Evolutionary conservation across 2,113 vertebrate genomes (phyloP), one percentile per base, ranked within the genome.

Genomic region (Chaenogobius annularis): DNA sequence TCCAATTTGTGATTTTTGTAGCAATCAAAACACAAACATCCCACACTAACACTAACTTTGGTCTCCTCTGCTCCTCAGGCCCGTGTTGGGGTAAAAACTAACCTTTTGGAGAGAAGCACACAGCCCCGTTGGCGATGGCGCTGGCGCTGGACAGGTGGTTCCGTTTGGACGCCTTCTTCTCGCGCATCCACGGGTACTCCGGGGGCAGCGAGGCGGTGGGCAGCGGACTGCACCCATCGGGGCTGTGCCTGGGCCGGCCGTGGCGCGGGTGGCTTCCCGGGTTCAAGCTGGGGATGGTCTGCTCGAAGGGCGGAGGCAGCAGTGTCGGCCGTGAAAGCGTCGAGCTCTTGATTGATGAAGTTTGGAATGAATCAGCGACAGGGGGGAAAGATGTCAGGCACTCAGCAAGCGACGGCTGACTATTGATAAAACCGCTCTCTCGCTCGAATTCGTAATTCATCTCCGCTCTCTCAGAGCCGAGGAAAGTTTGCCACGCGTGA

Each of bases 381-480:
- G 97, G 97, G 96, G 97, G 96, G 95, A 99, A 98, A 96, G 97
- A 99, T 96, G 98, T 98, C 97, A 99, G 96, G 95, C 98, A 99
- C 97, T 99, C 98, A 95, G 98, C 98, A 94, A 99, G 97, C 96
- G 98, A 98, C 95, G 98, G 98, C 96, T 98, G 98, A 95, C 98
- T 99, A 97, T 99, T 99, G 97, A 99, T 99, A 98, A 99, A 99
- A 95, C 98, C 98, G 94, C 96, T 99, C 96, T 99, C 98, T 96
- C 97, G 96, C 96, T 98, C 97, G 95, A 98, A 98, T 97, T 98
- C 97, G 98, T 98, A 99, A 99, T 99, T 99, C 98, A 99, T 99
- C 96, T 98, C 98, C 97, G 95, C 96, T 96, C 95, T 94, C 96
- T 96, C 84, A 86, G 91, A 90, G 89, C 95, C 95, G 91, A 94